Evolutionary conservation across 1,140 invertebrate species (phyloP).

Genomic region (Leptoteleia sp.): DNA sequence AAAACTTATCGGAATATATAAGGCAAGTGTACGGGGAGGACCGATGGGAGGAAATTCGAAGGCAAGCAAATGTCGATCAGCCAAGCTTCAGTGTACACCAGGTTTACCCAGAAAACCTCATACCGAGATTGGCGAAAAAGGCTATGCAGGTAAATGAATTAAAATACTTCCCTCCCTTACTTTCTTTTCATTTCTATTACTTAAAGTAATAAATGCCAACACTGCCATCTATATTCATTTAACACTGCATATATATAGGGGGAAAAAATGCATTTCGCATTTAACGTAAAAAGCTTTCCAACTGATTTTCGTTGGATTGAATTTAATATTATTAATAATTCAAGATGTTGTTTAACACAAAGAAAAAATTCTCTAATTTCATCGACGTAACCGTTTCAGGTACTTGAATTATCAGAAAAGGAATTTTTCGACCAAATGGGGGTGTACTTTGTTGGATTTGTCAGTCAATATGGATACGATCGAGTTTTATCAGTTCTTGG

Average conservation of each 20-base stretch:
- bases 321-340: not conserved
- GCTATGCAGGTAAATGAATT: constrained; percentile 87
- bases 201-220: not conserved
- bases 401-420: constrained; percentile 90
- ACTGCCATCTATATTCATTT: not conserved
- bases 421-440: constrained; percentile 96
- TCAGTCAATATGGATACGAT: constrained; percentile 97
- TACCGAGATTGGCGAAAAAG: constrained; percentile 91
- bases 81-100: constrained; percentile 95
- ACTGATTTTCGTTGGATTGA: no score
- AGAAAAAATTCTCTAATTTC: no score
- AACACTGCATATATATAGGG: not conserved
- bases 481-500: constrained; percentile 93
- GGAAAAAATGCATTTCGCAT: not conserved
- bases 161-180: not conserved
- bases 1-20: constrained; percentile 95
- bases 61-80: constrained; percentile 90
- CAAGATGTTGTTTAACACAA: no score
- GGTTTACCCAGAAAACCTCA: constrained; percentile 94
- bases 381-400: constrained; percentile 83
- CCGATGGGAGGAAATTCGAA: constrained; percentile 92
- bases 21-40: constrained; percentile 94
- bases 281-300: not conserved
- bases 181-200: not conserved
- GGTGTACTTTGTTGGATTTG: constrained; percentile 93